phyloP scores from a whole-genome alignment of 2,888 invertebrate genomes.

The Parelbella ahira region DNA sequence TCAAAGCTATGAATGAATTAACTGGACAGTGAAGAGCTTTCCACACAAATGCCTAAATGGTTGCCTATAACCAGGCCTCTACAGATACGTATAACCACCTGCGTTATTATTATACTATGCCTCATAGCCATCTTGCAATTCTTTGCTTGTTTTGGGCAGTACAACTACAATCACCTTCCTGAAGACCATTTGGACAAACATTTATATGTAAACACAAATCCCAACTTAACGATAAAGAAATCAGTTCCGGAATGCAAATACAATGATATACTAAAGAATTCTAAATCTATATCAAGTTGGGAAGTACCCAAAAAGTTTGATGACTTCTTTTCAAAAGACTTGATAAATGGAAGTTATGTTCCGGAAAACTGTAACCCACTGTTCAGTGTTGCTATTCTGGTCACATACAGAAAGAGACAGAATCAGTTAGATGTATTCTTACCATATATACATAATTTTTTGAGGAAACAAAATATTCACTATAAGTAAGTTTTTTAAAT shows the following conservation, averaged over 20 bases:
- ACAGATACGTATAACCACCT: slow-evolving; percentile 43
- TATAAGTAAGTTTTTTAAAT: slow-evolving; percentile 82
- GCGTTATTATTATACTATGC: slow-evolving; percentile 36
- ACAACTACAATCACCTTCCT: slow-evolving; percentile 49
- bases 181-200: slow-evolving; percentile 39
- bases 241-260: slow-evolving; percentile 52
- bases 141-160: slow-evolving; percentile 41
- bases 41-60: slow-evolving; percentile 50
- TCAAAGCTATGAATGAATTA: too few species aligned
- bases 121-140: slow-evolving; percentile 45
- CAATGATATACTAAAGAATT: slow-evolving; percentile 46
- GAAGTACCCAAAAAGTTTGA: slow-evolving; percentile 42
- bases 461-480: slow-evolving; percentile 90
- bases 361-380: slow-evolving; percentile 58
- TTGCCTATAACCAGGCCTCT: slow-evolving; percentile 38
- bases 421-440: slow-evolving; percentile 88
- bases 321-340: slow-evolving; percentile 42
- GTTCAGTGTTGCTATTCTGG: slow-evolving; percentile 88
- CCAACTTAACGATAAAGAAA: slow-evolving; percentile 36
- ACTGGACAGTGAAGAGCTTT: slow-evolving; percentile 4
- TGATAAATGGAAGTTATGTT: slow-evolving; percentile 53
- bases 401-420: slow-evolving; percentile 89
- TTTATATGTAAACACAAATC: slow-evolving; percentile 42
- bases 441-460: slow-evolving; percentile 91
- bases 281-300: slow-evolving; percentile 38